Evolutionary conservation across 2,113 vertebrate species (phyloP), one percentile per base, ranked within the genome.

Genomic region (Rhodinocichla rosea): DNA sequence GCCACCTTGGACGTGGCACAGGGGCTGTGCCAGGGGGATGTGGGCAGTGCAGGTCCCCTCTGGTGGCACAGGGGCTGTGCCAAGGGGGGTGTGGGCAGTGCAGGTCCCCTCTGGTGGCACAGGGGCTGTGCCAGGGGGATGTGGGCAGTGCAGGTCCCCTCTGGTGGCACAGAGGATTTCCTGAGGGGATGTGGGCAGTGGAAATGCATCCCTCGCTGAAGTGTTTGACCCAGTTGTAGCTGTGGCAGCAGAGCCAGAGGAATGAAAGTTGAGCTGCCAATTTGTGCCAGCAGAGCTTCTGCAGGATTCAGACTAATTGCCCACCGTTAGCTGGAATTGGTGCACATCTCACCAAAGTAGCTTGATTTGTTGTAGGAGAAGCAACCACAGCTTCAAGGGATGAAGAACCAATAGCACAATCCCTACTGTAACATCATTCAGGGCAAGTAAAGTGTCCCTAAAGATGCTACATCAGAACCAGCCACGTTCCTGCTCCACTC

Each of bases 1-100:
- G 2, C 57, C 2, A 0, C 1, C 0, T 1, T 19, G 69, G 15
- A 40, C 0, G 4, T 1, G 1, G 83, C 57, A 16, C 1, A 0
- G 44, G 21, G 19, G 53, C 47, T 81, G 20, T n/a, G n/a, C 11
- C 0, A 1, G 0, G 0, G 6, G 49, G 55, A 42, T 7, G 11
- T 3, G 4, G 42, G 39, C 15, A 70, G 12, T 1, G 0, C 30
- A 1, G 1, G 14, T 15, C 24, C 27, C 3, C 8, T 42, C 47
- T 8, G 53, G 30, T 2, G 1, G 81, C 49, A 10, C 1, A 0
- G 44, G 22, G 40, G n/a, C n/a, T n/a, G 45, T 33, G 42, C 11
- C 0, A 1, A 47, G 40, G 0, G 6, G 49, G 40, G 37, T 6
- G 15, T 2, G 3, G 42, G 35, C 15, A 65, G 13, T 1, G 0